Evolutionary conservation across 2,888 invertebrate species (phyloP).

Genomic region (Salticus scenicus): DNA sequence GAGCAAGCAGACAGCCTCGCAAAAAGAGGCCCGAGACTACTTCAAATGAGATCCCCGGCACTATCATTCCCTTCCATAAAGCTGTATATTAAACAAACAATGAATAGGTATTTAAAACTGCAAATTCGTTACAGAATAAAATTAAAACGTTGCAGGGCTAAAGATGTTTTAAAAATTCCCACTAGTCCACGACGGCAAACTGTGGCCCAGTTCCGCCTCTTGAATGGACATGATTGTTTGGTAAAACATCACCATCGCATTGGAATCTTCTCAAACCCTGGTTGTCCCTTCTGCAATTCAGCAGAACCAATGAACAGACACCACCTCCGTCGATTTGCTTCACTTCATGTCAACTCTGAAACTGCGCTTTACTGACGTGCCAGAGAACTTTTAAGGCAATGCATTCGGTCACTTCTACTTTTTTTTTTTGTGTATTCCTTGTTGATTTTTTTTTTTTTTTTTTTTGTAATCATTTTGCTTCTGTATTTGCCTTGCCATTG

Average conservation of each 20-base stretch:
- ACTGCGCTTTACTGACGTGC: background rate
- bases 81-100: background rate
- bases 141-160: background rate
- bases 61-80: background rate
- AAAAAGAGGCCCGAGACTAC: background rate
- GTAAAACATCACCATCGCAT: background rate
- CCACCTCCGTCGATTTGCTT: no score
- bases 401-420: background rate
- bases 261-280: background rate
- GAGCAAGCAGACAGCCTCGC: background rate
- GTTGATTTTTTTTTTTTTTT: no score
- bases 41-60: background rate
- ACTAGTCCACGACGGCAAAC: background rate
- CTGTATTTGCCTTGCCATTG: no score
- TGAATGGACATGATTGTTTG: background rate
- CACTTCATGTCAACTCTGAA: background rate
- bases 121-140: background rate
- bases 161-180: background rate
- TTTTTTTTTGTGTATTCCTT: no score
- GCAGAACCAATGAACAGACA: background rate
- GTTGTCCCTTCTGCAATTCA: background rate
- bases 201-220: background rate
- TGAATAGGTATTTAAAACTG: background rate
- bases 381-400: background rate
- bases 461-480: no score